These are phyloP conservation scores for Gastrophryne carolinensis DNA, from an alignment of 2,797 vertebrate species.

Conservation along the genomic window DNA sequence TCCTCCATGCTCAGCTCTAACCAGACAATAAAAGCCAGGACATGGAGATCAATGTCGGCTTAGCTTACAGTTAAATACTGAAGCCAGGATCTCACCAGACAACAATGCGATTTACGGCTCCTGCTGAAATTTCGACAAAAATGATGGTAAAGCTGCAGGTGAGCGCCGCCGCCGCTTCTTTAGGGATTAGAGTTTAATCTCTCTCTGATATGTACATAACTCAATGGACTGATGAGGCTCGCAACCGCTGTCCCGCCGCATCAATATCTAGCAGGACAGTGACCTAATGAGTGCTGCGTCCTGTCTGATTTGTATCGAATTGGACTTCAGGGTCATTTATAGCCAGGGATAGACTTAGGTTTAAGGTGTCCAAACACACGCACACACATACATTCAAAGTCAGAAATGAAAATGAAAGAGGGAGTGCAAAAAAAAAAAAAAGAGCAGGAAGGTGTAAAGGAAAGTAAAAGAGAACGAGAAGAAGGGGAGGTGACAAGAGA, in stretches of 20 bases:
- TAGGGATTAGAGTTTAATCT: constrained; percentile 26
- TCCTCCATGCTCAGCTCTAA: too few relatives aligned
- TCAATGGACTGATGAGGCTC: not conserved
- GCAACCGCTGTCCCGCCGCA: not conserved
- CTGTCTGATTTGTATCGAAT: constrained; percentile 31
- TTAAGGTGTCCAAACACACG: too few relatives aligned
- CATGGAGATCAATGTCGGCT: not conserved
- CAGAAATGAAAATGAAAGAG: too few relatives aligned
- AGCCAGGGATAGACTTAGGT: too few relatives aligned
- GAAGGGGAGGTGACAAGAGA: too few relatives aligned
- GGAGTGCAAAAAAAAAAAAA: too few relatives aligned
- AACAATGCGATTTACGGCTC: constrained; percentile 4
- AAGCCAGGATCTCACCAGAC: not conserved
- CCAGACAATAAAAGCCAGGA: not conserved
- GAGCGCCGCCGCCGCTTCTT: not conserved
- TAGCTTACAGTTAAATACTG: not conserved
- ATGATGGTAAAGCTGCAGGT: constrained; percentile 3
- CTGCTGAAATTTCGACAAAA: not conserved
- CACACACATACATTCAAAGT: too few relatives aligned
- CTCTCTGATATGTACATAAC: constrained; percentile 17
- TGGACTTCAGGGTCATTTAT: too few relatives aligned
- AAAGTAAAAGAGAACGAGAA: too few relatives aligned
- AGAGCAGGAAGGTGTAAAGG: too few relatives aligned
- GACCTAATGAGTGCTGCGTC: constrained; percentile 23
- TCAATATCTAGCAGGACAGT: constrained; percentile 13